Conservation (phyloP, 2,113 vertebrate genomes). For the Podocnemis expansa region DNA sequence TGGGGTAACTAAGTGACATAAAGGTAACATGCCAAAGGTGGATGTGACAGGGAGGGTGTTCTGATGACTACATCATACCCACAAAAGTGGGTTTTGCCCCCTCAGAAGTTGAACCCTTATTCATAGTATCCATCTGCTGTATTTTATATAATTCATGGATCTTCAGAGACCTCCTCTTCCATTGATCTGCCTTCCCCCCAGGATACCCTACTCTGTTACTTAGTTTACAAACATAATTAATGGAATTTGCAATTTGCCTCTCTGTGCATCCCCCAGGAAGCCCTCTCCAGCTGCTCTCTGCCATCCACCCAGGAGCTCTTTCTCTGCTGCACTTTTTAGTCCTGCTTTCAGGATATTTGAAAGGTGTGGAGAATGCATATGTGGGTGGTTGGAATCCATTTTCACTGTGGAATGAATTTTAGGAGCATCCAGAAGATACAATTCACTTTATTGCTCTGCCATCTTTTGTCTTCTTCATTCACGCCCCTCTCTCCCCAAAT, state of each 20-base stretch:
- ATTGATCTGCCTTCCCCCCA: neutral
- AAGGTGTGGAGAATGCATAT: neutral
- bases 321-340: rapidly evolving
- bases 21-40: rapidly evolving
- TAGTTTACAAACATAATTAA: conserved; percentile 74
- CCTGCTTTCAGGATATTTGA: conserved; percentile 17
- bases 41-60: neutral
- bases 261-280: conserved; percentile 52
- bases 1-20: neutral
- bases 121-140: neutral
- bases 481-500: neutral
- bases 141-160: conserved; percentile 53
- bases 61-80: neutral
- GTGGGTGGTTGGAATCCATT: neutral
- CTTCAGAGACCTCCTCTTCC: neutral
- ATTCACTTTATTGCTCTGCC: neutral
- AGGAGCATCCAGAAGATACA: neutral
- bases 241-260: conserved; percentile 51
- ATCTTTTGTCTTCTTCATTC: neutral
- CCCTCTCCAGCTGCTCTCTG: conserved; percentile 57
- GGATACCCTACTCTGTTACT: conserved; percentile 46
- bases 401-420: neutral
- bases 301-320: neutral
- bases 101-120: neutral
- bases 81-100: neutral